These are phyloP conservation scores for Boloria euphrosyne DNA, from an alignment of 2,888 invertebrate genomes.

Conservation along the genomic window DNA sequence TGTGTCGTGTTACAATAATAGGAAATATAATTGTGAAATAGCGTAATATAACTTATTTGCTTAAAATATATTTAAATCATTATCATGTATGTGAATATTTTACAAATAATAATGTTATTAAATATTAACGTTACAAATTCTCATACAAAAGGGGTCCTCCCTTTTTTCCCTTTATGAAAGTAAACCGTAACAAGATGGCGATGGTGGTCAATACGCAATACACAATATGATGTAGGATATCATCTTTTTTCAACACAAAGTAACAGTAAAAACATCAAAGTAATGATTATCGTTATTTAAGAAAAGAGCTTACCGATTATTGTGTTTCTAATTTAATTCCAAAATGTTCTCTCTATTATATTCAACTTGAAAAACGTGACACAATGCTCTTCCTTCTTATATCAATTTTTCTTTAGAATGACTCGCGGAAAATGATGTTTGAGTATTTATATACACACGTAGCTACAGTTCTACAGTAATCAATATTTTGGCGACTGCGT, in stretches of 20 bases:
- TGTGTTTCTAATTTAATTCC: neutral
- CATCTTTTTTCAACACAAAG: no score
- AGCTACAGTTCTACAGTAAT: conserved; percentile 32
- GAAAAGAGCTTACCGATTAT: neutral
- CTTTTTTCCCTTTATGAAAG: neutral
- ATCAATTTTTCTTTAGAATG: conserved; percentile 29
- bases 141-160: neutral
- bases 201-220: neutral
- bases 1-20: no score
- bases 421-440: conserved; percentile 11
- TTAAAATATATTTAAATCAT: no score
- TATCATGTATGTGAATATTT: no score
- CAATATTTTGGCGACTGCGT: conserved; percentile 41
- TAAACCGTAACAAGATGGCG: conserved; percentile 20
- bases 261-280: no score
- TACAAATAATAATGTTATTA: no score
- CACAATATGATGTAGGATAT: no score
- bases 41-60: no score
- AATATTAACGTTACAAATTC: neutral
- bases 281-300: no score
- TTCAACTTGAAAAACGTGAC: neutral
- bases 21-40: no score
- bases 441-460: conserved; percentile 37
- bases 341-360: neutral
- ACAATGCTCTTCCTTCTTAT: conserved; percentile 15